Conservation (phyloP, 2,888 invertebrate species). For the Petrolisthes manimaculis region DNA sequence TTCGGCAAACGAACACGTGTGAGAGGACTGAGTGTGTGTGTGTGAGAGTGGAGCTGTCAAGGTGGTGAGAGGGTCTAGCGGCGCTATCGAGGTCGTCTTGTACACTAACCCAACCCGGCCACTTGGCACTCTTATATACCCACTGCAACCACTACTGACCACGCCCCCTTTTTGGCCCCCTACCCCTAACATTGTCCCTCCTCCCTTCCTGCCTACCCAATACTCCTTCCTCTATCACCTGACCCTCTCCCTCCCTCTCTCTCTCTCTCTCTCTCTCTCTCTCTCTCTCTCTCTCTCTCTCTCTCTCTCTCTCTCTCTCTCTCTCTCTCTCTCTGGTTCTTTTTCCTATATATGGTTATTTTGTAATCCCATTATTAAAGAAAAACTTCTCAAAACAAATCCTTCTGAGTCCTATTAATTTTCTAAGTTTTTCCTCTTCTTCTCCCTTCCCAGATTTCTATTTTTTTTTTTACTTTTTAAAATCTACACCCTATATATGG, state of each 20-base stretch:
- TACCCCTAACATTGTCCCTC: slow-evolving; percentile 36
- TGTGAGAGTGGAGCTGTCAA: slow-evolving; percentile 1
- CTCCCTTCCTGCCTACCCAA: neutral
- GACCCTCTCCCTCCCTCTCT: neutral
- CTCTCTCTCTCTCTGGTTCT: neutral
- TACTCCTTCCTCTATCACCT: neutral
- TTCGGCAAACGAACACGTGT: neutral
- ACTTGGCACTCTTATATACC: slow-evolving; percentile 47
- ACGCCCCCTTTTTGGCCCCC: slow-evolving; percentile 31
- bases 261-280: neutral
- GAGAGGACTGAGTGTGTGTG: neutral
- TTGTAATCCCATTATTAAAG: too few species aligned
- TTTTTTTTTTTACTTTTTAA: too few species aligned
- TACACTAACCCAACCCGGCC: slow-evolving; percentile 20
- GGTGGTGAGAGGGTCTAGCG: neutral
- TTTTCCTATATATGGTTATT: too few species aligned
- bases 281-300: neutral
- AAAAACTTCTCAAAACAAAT: too few species aligned
- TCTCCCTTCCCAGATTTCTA: too few species aligned
- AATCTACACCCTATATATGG: too few species aligned
- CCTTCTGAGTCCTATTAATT: too few species aligned
- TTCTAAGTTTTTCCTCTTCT: too few species aligned
- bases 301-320: neutral
- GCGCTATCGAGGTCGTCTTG: slow-evolving; percentile 24
- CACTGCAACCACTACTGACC: slow-evolving; percentile 32